Conservation (phyloP, 1,140 invertebrate species). For the Trichonephila clavata region DNA sequence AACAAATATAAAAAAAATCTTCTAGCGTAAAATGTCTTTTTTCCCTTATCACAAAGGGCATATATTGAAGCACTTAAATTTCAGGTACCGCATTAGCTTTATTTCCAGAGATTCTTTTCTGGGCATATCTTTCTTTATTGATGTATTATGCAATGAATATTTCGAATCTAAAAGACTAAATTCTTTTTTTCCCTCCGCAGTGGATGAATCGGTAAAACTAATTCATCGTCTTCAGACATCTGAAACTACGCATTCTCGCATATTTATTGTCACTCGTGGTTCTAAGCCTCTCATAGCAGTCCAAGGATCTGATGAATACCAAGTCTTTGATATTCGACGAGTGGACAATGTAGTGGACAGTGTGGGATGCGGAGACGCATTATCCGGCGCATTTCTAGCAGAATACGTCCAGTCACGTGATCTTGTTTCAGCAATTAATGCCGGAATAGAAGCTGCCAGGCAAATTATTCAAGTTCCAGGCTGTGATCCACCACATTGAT, state of each 20-base stretch:
- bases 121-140: too few relatives aligned
- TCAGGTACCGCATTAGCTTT: too few relatives aligned
- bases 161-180: not conserved
- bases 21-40: too few relatives aligned
- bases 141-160: too few relatives aligned
- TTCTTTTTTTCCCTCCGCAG: not conserved
- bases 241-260: not conserved
- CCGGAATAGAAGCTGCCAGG: constrained; percentile 38
- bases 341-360: constrained; percentile 61
- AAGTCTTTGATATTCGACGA: not conserved
- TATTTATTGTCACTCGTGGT: constrained; percentile 17
- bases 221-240: not conserved
- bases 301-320: not conserved
- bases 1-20: too few relatives aligned
- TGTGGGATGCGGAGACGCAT: constrained; percentile 65
- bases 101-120: too few relatives aligned
- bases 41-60: too few relatives aligned
- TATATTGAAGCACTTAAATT: too few relatives aligned
- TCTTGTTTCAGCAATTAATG: not conserved
- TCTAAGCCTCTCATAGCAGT: constrained; percentile 12
- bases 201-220: not conserved
- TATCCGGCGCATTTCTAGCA: constrained; percentile 55
- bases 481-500: constrained; percentile 3
- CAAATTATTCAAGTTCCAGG: constrained; percentile 59
- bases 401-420: not conserved